These are phyloP conservation scores for Andrena praecox DNA, from an alignment of 2,888 invertebrate genomes.

Conservation along the genomic window DNA sequence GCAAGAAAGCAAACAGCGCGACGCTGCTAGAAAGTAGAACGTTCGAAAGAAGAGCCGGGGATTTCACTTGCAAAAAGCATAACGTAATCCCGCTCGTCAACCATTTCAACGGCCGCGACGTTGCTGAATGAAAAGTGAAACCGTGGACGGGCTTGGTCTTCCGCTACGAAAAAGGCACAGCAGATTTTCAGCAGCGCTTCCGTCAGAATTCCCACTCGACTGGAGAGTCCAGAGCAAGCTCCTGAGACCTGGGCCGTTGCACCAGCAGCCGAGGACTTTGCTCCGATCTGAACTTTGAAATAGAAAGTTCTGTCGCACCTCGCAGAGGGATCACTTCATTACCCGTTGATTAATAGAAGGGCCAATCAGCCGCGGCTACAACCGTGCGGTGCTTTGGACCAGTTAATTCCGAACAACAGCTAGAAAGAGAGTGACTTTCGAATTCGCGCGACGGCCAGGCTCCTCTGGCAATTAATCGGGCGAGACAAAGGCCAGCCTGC, in stretches of 20 bases:
- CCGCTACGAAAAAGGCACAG: background rate
- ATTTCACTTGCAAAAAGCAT: conserved; percentile 56
- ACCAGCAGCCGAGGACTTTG: too few species aligned
- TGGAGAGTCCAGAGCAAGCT: too few species aligned
- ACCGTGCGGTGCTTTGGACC: background rate
- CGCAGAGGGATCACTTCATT: too few species aligned
- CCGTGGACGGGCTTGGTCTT: background rate
- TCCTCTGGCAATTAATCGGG: conserved; percentile 34
- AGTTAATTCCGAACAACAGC: conserved; percentile 3
- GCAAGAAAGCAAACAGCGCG: conserved; percentile 51
- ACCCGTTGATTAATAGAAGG: background rate
- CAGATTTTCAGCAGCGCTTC: background rate
- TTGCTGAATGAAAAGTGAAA: conserved; percentile 46
- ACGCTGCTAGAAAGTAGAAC: conserved; percentile 62
- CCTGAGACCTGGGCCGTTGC: too few species aligned
- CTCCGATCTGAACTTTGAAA: too few species aligned
- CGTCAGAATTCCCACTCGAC: too few species aligned
- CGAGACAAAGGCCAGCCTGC: conserved; percentile 26
- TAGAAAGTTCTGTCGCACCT: too few species aligned
- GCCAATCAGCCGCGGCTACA: background rate
- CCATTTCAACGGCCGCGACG: conserved; percentile 25
- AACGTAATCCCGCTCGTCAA: conserved; percentile 48
- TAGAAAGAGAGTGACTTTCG: conserved; percentile 57
- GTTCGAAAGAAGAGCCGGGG: conserved; percentile 42
- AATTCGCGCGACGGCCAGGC: conserved; percentile 48